Evolutionary conservation across 2,797 vertebrate genomes (phyloP).

Genomic region (Acanthiza pusilla): DNA sequence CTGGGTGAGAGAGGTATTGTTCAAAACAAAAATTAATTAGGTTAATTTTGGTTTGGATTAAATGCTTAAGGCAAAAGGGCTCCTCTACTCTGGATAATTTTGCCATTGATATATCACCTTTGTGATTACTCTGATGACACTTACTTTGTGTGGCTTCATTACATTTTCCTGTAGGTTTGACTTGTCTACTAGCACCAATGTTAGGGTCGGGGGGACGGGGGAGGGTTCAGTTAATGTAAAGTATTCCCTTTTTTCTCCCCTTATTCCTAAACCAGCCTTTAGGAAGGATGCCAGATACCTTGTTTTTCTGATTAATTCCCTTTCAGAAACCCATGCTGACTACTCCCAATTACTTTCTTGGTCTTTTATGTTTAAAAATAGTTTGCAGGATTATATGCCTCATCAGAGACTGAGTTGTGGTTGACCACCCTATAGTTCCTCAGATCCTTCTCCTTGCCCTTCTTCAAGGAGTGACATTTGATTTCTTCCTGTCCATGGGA

Average conservation of each 20-base stretch:
- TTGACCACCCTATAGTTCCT: neutral
- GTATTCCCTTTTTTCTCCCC: neutral
- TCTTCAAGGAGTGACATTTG: neutral
- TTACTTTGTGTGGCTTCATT: neutral
- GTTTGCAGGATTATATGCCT: neutral
- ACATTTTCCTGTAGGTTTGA: neutral
- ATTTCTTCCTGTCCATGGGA: neutral
- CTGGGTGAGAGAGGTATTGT: neutral
- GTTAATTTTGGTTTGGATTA: neutral
- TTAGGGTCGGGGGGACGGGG: neutral
- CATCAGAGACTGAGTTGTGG: neutral
- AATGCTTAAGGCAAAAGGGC: neutral
- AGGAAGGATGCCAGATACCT: neutral
- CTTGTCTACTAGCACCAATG: neutral
- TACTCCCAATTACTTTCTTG: neutral
- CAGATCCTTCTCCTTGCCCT: neutral
- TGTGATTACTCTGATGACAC: neutral
- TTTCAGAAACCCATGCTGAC: neutral
- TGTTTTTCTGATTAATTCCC: neutral
- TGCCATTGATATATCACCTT: neutral
- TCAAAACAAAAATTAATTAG: neutral
- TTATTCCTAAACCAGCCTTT: neutral
- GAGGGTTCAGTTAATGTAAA: fast-evolving
- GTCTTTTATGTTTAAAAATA: neutral
- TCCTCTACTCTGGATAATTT: neutral